Evolutionary conservation across 2,113 vertebrate species (phyloP), one percentile per base, ranked within the genome.

Genomic region (Struthio camelus): DNA sequence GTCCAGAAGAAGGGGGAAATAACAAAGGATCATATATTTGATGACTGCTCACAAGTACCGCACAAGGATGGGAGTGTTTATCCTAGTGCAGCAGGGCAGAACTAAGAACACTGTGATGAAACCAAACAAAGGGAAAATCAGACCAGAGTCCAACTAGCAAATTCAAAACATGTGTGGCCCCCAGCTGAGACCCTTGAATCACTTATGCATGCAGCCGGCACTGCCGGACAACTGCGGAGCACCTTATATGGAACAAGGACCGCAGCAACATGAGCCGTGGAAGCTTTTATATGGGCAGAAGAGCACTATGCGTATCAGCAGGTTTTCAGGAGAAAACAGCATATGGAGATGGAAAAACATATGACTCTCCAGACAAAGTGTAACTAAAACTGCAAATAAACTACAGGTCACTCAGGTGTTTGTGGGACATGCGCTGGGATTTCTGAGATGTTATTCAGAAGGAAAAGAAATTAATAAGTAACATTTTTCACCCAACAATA

Each of bases 271-370:
- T 12, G 64, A 75, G 53, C 80, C 48, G 10, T 0, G 0, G 44
- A 10, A 85, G 10, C 20, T 0, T 0, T 19, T 40, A 34, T 23
- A 25, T 0, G 0, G 12, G 48, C 53, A 59, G 75, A 17, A 0
- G 4, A n/a, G n/a, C 64, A 50, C 36, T 80, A 30, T 32, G 42
- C 5, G 22, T 50, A 0, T 0, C 5, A 24, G 24, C 56, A 82
- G 25, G 15, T 64, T 79, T 87, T 82, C 30, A 30, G 79, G 4
- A 70, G 66, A 82, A 88, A 76, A 34, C 17, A 16, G 2, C 9
- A 6, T 13, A 56, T 1, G 1, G 20, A 40, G 34, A 27, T 51
- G 24, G 42, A 86, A 91, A 15, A 22, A 36, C 2, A 0, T 1
- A 2, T 16, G 8, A 58, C 56, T 36, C 67, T 93, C 69, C 40